phyloP scores from a whole-genome alignment of 2,888 invertebrate genomes.

The Copidosoma aretas region DNA sequence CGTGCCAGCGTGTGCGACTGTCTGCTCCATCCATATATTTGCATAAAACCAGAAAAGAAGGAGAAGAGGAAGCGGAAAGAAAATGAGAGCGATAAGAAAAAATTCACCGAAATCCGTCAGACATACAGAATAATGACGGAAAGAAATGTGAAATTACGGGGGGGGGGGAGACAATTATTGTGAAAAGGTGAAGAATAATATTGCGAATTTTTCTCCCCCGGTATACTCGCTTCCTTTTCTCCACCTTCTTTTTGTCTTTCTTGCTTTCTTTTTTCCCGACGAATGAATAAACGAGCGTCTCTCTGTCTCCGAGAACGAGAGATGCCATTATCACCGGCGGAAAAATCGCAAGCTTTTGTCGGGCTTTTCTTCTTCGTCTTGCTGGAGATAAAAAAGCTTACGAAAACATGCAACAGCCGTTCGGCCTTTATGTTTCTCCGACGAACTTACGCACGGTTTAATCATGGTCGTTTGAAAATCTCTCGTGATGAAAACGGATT shows the following conservation, averaged over 20 bases:
- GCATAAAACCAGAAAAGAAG: not conserved
- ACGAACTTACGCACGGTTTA: too few relatives aligned
- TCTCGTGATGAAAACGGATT: too few relatives aligned
- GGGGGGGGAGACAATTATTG: conserved; percentile 13
- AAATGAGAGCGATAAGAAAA: conserved; percentile 21
- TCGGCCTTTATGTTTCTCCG: too few relatives aligned
- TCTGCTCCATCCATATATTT: too few relatives aligned
- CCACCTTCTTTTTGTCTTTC: not conserved
- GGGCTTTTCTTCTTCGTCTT: too few relatives aligned
- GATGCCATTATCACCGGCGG: conserved; percentile 3
- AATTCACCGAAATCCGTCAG: not conserved
- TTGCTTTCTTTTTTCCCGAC: conserved; percentile 2
- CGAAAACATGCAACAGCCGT: too few relatives aligned
- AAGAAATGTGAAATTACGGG: conserved; percentile 20
- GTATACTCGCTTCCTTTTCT: not conserved
- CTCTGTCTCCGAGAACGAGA: not conserved
- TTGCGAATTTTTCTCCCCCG: conserved; percentile 10
- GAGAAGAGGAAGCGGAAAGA: conserved; percentile 12
- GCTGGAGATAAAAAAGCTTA: too few relatives aligned
- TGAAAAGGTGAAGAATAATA: conserved; percentile 24
- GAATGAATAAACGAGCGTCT: conserved; percentile 3
- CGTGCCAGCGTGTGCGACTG: not conserved
- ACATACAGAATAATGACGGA: not conserved
- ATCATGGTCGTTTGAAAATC: too few relatives aligned
- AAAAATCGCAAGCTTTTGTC: conserved; percentile 14